Base-by-base conservation (phyloP, 2,113 vertebrate genomes). In the Ariopsis seemanni region DNA sequence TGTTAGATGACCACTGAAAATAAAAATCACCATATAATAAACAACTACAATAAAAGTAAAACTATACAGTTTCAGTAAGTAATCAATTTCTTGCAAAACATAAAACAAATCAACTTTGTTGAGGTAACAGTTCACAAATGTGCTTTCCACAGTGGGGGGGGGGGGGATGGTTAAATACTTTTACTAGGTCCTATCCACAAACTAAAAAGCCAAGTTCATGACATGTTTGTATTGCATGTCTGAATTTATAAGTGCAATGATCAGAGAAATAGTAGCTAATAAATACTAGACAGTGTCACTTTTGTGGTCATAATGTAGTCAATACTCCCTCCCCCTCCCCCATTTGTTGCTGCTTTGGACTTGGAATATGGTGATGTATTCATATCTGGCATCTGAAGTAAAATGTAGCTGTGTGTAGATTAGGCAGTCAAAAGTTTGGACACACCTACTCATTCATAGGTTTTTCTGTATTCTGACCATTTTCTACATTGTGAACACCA, bases 1-100 rank as follows among this genome's bases (percentile, higher is more conserved):
- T 86, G 60, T 83, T 89, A 42, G 22, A 72, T 75, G 65, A 86
- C 78, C 83, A 89, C 48, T 71, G 20, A 81, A 72, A 72, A 65
- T 58, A 0, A 85, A 62, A 71, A 1, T 83, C 62, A 67, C 50
- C 55, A 57, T 53, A 83, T 18, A 83, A 67, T 52, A 67, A 67
- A 62, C 11, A 15, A 17, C 42, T 79, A 52, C 52, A 79, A 55
- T 9, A 55, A 25, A 75, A 55, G 30, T 55, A 79, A 14, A 55
- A 83, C 52, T 48, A 27, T 34, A 71, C 71, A 22, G 34, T 50
- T 74, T 74, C 50, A 74, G 18, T 50, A 4, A 53, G 25, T n/a
- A n/a, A 52, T 77, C 12, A 6, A 77, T 14, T 27, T 3, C 6
- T 27, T 55, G 75, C 14, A 79, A 55, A 55, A 27, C n/a, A 78